Base-by-base conservation (phyloP, 2,113 vertebrate species). In the Suricata suricatta region DNA sequence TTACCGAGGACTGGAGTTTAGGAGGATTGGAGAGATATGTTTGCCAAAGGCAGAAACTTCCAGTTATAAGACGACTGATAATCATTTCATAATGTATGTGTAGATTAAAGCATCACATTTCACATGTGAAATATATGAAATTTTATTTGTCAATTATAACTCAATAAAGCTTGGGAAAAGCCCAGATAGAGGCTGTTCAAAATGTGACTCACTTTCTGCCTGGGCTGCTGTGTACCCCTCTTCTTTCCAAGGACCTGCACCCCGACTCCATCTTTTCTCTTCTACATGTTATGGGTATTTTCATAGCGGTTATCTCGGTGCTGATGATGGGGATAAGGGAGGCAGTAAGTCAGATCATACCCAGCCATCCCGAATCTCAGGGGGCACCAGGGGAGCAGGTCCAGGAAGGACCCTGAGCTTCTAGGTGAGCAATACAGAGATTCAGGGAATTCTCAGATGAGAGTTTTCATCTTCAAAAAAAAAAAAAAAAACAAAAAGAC, bases 351-450 rank as follows among this genome's bases (percentile, higher is more conserved):
- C 27, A 38, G n/a, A 27, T 19, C 14, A 0, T 1, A 72, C 12
- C 15, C 17, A 33, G 38, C 3, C 63, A 31, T 6, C 3, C 10
- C 0, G 50, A 57, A 50, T 0, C 5, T 1, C 4, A 63, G 33
- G 3, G 14, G 29, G 41, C 3, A 12, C 7, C 33, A 10, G 5
- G 13, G 29, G 41, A 2, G 9, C 57, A 23, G 80, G 15, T 31
- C 16, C 7, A 0, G 4, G 25, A 29, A 60, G 71, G 25, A 8
- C 38, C 14, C n/a, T 3, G 64, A 41, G 7, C n/a, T 69, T 47
- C 27, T 12, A 54, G 47, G 47, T 7, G 9, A 88, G 25, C 12
- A 31, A 50, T 71, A 17, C 25, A 38, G 27, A 4, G 9, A 23
- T 52, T 35, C 9, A 7, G 41, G 14, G 5, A 44, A 17, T 41